Evolutionary conservation across 2,113 vertebrate genomes (phyloP).

Genomic region (Thryonomys swinderianus): DNA sequence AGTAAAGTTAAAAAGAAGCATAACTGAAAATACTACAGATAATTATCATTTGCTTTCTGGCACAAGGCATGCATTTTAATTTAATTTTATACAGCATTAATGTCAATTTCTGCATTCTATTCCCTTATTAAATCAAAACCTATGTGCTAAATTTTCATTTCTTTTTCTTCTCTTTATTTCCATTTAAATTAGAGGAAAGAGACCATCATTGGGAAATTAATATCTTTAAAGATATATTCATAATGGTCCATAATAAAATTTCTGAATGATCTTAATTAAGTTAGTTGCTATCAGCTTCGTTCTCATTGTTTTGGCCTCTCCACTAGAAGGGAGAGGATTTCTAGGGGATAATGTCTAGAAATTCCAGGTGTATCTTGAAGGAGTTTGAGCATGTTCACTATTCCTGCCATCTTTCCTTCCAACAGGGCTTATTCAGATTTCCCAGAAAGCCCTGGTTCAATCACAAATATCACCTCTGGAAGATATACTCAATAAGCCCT

Average conservation of each 20-base stretch:
- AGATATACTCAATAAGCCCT: background rate
- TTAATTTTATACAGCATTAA: slow-evolving; percentile 47
- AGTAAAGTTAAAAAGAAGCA: slow-evolving; percentile 13
- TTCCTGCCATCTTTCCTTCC: background rate
- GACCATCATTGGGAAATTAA: slow-evolving; percentile 3
- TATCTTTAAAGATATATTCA: slow-evolving; percentile 1
- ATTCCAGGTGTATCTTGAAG: background rate
- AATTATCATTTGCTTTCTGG: slow-evolving; percentile 18
- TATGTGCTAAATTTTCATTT: slow-evolving; percentile 22
- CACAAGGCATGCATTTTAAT: slow-evolving; percentile 27
- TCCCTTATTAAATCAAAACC: slow-evolving; percentile 46
- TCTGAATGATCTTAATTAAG: background rate
- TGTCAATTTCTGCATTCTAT: background rate
- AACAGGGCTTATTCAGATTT: background rate
- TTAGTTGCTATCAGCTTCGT: background rate
- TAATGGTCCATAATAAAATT: background rate
- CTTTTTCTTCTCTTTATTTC: slow-evolving; percentile 46
- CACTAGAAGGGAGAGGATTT: background rate
- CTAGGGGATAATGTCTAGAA: background rate
- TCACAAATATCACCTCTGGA: background rate
- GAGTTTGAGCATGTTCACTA: background rate
- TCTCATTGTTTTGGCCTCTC: background rate
- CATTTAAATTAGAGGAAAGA: slow-evolving; percentile 12
- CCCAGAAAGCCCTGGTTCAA: background rate
- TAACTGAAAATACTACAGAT: background rate